Percentiles rank a stretch among this genome's conserved stretches.
Evolutionary conservation across 2,888 invertebrate genomes (phyloP).

Genomic region (Yponomeuta evonymella): DNA sequence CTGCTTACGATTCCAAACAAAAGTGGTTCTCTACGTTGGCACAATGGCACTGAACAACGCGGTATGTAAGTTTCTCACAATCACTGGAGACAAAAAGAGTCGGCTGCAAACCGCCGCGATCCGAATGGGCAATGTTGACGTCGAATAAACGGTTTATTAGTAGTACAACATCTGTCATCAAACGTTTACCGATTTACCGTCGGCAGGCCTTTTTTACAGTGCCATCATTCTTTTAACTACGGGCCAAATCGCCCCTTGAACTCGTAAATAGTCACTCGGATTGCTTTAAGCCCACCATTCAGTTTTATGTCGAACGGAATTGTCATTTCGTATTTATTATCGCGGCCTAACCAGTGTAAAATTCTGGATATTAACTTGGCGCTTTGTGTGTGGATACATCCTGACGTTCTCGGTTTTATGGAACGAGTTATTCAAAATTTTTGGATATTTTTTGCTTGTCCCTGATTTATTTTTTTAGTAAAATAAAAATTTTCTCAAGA

Average conservation of each 20-base stretch:
- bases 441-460: background rate
- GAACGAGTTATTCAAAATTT: background rate
- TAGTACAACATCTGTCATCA: constrained; percentile 35
- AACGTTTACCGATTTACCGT: constrained; percentile 62
- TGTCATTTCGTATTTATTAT: constrained; percentile 56
- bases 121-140: background rate
- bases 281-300: constrained; percentile 58
- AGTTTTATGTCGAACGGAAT: constrained; percentile 58
- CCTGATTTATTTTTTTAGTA: too few species aligned
- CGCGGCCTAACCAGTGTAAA: constrained; percentile 43
- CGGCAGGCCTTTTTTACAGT: constrained; percentile 50
- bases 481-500: too few species aligned
- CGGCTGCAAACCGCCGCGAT: background rate
- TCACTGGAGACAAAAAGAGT: background rate
- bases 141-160: constrained; percentile 14
- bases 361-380: constrained; percentile 24
- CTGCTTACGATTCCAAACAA: too few species aligned
- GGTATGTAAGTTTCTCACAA: too few species aligned
- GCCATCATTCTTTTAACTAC: constrained; percentile 53
- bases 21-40: too few species aligned
- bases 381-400: background rate
- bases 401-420: background rate
- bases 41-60: too few species aligned
- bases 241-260: constrained; percentile 51
- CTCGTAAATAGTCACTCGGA: constrained; percentile 58